Percentiles rank a stretch among this genome's conserved stretches.
These are phyloP conservation scores for Bombus consobrinus DNA, from an alignment of 1,140 invertebrate species.

Conservation along the genomic window DNA sequence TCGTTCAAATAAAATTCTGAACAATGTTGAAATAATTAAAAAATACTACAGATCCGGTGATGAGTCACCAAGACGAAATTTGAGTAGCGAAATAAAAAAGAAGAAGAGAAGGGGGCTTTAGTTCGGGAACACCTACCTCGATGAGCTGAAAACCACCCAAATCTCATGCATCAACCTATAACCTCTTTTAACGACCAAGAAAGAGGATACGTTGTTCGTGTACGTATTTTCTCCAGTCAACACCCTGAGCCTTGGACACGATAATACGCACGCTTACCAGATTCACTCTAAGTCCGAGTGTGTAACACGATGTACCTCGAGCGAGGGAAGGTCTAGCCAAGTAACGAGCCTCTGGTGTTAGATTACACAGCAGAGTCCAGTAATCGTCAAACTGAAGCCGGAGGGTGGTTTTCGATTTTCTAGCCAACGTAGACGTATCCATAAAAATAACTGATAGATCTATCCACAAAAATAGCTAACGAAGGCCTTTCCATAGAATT, in stretches of 20 bases:
- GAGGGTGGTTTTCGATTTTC: not conserved
- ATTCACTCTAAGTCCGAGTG: slow-evolving; percentile 17
- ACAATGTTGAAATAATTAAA: no score
- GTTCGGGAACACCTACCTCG: not conserved
- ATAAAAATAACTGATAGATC: not conserved
- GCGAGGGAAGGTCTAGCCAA: slow-evolving; percentile 13
- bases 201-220: not conserved
- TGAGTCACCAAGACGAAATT: not conserved
- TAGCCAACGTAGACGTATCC: not conserved
- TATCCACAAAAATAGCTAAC: not conserved
- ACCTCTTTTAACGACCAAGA: not conserved
- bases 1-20: no score
- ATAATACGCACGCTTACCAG: slow-evolving; percentile 16
- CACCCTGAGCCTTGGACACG: not conserved
- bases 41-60: not conserved
- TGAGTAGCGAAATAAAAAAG: not conserved
- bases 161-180: not conserved
- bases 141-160: not conserved
- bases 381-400: slow-evolving; percentile 12
- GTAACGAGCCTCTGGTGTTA: slow-evolving; percentile 29
- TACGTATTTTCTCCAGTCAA: not conserved
- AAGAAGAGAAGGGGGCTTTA: no score
- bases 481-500: no score
- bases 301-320: slow-evolving; percentile 30
- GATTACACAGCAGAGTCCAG: not conserved